Base-by-base conservation (phyloP, 2,888 invertebrate species). In the Chouioia cunea region DNA sequence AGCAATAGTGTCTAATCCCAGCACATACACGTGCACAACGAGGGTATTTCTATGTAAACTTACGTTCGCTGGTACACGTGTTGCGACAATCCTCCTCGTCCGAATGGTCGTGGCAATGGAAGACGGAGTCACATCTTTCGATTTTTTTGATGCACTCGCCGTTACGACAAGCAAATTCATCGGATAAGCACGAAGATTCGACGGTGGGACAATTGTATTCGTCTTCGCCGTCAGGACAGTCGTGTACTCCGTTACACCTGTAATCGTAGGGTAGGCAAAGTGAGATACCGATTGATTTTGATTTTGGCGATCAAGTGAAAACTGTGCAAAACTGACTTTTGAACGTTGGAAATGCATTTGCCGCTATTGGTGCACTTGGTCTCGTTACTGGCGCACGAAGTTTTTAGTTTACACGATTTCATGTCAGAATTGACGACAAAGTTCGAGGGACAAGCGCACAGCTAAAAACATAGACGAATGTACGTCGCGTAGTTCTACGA, bases 361-460 rank as follows among this genome's bases (percentile, higher is more conserved):
- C 88, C 87, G 64, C 87, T 88, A 36, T 77, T 85, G 57, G 85
- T 82, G 75, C 88, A 89, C 77, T 85, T 88, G 74, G 83, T 83
- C 80, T 88, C 86, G 63, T 79, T 84, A 67, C 80, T 88, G 86
- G 75, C 36, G 59, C 83, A 83, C 0, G 36, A 82, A 78, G 6
- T 85, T 80, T 43, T 88, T 76, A 72, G 87, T 86, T 2, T 83
- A 77, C 95, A 96, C 0, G 88, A 90, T 36, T 82, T 85, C 43
- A 88, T 88, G 22, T 89, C 88, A 0, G 81, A 78, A 1, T 82
- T 83, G 14, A 92, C 85, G 0, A 88, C 82, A 81, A 90, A 88
- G 0, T 92, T 92, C 0, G 89, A 83, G 0, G 95, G 93, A 80
- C 96, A 96, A 2, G 86, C 85, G 76, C 90, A 90, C 2, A 83